Evolutionary conservation across 2,888 invertebrate species (phyloP), one percentile per base, ranked within the genome.

Genomic region (Parnassius mnemosyne): DNA sequence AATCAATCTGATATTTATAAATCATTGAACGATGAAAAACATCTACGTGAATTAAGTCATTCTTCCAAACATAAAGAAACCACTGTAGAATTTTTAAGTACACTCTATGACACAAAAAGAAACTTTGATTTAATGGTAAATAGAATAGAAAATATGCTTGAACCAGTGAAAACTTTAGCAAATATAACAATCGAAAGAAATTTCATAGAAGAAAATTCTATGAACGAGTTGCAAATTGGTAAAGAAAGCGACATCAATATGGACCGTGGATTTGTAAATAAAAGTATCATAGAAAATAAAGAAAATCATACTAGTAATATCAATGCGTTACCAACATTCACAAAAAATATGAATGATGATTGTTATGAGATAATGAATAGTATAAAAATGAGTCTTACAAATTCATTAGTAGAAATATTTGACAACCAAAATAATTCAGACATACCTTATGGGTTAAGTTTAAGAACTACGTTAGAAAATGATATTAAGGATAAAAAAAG

Each of bases 131-230:
- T 13, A 10, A 63, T 58, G 34, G 7, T 63, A n/a, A 50, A 49
- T 11, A 51, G 13, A 11, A 41, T 63, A 51, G 50, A 60, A 60
- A 55, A 60, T 34, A 44, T 51, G 10, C 60, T 41, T 7, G 43
- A 44, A 10, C 10, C 34, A 9, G 25, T 10, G 11, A 49, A 42
- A 11, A 11, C 3, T 47, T 44, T 43, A 11, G 3, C 43, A 10
- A 43, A 11, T 11, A 43, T 13, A 59, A 9, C 52, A 1, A 12
- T 41, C 16, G 13, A 16, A 47, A 53, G 41, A 2, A 9, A 49
- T 10, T 42, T 20, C 16, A 54, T 42, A 13, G 16, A 20, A 42
- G 46, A 59, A n/a, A 16, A 13, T 10, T 20, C 13, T 20, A 11
- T 9, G 43, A 11, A 43, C 9, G 11, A 43, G 11, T 43, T 43